Evolutionary conservation across 2,113 vertebrate genomes (phyloP).

Genomic region (Perccottus glenii): DNA sequence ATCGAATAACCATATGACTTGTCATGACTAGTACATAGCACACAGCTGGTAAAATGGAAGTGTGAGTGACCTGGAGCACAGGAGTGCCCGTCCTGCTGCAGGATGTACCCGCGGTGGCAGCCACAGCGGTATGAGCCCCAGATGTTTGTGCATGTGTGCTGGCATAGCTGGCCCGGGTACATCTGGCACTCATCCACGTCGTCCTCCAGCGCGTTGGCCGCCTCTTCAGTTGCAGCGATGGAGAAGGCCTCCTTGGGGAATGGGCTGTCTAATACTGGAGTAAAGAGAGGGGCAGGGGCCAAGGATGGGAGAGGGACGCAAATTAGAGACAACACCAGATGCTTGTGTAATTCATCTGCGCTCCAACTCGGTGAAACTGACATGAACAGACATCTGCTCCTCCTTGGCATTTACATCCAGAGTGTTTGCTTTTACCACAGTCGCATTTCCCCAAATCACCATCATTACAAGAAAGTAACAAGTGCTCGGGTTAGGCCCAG

Average conservation of each 20-base stretch:
- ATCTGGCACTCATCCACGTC: slow-evolving; percentile 86
- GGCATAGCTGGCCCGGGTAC: slow-evolving; percentile 82
- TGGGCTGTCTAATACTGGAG: slow-evolving; percentile 82
- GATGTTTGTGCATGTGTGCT: slow-evolving; percentile 82
- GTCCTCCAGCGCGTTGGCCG: slow-evolving; percentile 74
- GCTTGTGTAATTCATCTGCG: slow-evolving; percentile 12
- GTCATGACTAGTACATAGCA: not conserved
- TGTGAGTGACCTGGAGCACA: slow-evolving; percentile 82
- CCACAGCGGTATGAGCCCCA: slow-evolving; percentile 87
- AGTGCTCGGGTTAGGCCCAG: slow-evolving; percentile 1
- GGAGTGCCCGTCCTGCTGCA: slow-evolving; percentile 85
- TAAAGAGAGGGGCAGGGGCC: not conserved
- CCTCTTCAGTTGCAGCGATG: slow-evolving; percentile 74
- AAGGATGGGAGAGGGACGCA: not conserved
- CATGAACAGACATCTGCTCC: slow-evolving; percentile 28
- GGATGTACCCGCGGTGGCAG: slow-evolving; percentile 84
- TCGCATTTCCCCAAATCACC: slow-evolving; percentile 7
- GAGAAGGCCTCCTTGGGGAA: slow-evolving; percentile 84
- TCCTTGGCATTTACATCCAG: slow-evolving; percentile 11
- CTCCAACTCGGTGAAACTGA: slow-evolving; percentile 29
- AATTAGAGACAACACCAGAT: slow-evolving; percentile 56
- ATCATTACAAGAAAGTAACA: slow-evolving; percentile 5
- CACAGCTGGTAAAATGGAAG: not conserved
- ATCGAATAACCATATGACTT: not conserved
- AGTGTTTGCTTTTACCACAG: slow-evolving; percentile 10